Evolutionary conservation across 2,888 invertebrate genomes (phyloP).

Genomic region (Agonopterix subpropinquella): DNA sequence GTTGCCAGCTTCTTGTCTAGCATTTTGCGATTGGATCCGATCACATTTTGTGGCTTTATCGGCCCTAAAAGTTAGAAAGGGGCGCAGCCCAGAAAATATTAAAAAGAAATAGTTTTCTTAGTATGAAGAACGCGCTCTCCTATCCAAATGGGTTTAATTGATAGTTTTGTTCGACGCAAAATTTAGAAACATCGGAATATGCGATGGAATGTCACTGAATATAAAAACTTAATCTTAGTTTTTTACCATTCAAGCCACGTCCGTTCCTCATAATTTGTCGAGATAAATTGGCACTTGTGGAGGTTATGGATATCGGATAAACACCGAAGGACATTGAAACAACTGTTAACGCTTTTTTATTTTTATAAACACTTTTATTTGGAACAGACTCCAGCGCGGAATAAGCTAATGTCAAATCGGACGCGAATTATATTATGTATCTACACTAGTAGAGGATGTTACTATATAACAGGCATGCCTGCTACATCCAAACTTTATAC

Average conservation of each 20-base stretch:
- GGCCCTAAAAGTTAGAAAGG: no score
- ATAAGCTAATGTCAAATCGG: conserved; percentile 5
- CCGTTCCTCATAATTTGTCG: conserved; percentile 23
- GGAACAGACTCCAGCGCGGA: conserved; percentile 9
- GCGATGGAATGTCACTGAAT: conserved; percentile 39
- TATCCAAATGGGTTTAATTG: no score
- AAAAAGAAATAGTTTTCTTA: no score
- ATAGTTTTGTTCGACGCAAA: no score
- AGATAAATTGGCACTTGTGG: conserved; percentile 60
- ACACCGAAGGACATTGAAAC: conserved; percentile 7
- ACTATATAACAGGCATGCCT: neutral
- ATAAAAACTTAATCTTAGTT: no score
- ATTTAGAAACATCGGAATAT: neutral
- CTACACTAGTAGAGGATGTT: conserved; percentile 1
- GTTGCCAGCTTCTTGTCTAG: no score
- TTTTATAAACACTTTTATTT: conserved; percentile 8
- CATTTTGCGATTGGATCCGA: no score
- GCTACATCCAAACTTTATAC: conserved; percentile 31
- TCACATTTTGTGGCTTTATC: no score
- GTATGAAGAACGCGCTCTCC: no score
- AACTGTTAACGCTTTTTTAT: conserved; percentile 7
- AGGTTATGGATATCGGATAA: conserved; percentile 16
- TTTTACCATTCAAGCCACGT: conserved; percentile 11
- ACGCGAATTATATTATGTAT: conserved; percentile 3
- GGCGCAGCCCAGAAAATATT: no score